Base-by-base conservation (phyloP, 2,888 invertebrate species). In the Syrista parreyssii region DNA sequence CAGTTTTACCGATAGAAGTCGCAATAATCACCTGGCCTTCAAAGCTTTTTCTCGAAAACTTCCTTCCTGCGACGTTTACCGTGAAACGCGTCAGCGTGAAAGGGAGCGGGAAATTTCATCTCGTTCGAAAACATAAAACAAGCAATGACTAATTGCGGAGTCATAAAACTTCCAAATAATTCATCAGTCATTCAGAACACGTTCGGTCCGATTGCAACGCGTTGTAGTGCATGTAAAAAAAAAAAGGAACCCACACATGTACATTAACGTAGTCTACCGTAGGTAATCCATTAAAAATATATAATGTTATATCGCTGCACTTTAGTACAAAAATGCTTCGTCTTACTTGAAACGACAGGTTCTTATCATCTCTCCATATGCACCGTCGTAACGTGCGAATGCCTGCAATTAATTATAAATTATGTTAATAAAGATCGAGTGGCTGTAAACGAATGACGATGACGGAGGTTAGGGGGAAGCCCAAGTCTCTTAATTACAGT, bases 271-370 rank as follows among this genome's bases (percentile, higher is more conserved):
- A 89, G 87, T 87, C 86, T 33, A 88, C 83, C 86, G 81, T 90
- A 89, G 87, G 81, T 86, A 88, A 89, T 87, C 88, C 84, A 86
- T 87, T 87, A 77, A 81, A 80, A 76, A 78, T 86, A 84, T 82
- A 85, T 87, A 84, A 86, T 88, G 85, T 86, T 88, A 89, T 89
- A 88, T 89, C 88, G 89, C 88, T 89, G 90, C 90, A 90, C 90
- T 90, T 90, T 90, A 90, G 90, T 90, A 90, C 90, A 90, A 90
- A 88, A 89, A 88, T 84, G 87, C 89, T 90, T 89, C 84, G 87
- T 87, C 86, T 88, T 88, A 85, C 86, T 89, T 89, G 80, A 78
- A 81, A 85, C 84, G 84, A 86, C 87, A 86, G 83, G 85, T 87
- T 89, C 87, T 85, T 87, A 86, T 86, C 85, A 84, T 87, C 82